phyloP scores from a whole-genome alignment of 2,113 vertebrate species.

The Strix aluco region DNA sequence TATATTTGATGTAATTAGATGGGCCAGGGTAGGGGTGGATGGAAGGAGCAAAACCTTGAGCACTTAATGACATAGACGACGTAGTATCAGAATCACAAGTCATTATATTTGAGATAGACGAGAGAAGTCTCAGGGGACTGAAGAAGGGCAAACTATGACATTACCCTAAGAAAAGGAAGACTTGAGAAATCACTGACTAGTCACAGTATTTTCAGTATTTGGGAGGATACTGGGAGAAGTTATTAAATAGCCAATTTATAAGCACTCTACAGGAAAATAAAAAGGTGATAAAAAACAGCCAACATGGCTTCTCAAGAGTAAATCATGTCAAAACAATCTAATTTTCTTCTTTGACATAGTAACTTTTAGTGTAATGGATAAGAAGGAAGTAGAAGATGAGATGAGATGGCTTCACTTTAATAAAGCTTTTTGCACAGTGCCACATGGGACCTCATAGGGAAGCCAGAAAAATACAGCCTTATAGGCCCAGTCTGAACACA shows the following conservation, averaged over 20 bases:
- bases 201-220: not conserved
- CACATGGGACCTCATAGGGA: not conserved
- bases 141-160: not conserved
- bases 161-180: not conserved
- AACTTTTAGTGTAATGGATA: slow-evolving; percentile 4
- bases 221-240: not conserved
- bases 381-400: slow-evolving; percentile 4
- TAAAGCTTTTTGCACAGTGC: not conserved
- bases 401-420: not conserved
- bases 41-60: not conserved
- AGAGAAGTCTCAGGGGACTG: not conserved
- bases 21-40: not conserved
- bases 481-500: not conserved
- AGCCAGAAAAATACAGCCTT: not conserved
- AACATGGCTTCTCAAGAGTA: not conserved
- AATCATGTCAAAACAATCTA: slow-evolving; percentile 24
- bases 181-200: not conserved
- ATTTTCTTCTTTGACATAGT: not conserved
- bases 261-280: slow-evolving; percentile 8
- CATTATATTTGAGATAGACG: not conserved
- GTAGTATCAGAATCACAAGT: not conserved
- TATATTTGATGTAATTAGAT: not conserved
- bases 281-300: not conserved
- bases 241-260: slow-evolving; percentile 22
- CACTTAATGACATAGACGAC: not conserved